Base-by-base conservation (phyloP, 2,113 vertebrate genomes). In the Rhea americana region DNA sequence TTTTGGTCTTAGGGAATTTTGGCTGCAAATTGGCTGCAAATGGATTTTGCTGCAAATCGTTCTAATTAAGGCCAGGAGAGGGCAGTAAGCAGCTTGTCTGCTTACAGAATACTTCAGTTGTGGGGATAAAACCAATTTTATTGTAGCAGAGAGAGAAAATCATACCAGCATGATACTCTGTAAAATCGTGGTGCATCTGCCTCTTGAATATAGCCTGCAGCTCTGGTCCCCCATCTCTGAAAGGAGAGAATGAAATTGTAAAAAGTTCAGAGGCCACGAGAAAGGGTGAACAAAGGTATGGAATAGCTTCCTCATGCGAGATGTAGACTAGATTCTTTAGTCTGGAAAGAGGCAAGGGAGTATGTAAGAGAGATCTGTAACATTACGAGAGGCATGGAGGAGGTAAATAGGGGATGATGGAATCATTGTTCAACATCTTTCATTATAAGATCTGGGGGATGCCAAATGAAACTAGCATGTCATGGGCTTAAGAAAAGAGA, bases 401-500 rank as follows among this genome's bases (percentile, higher is more conserved):
- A 56, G 9, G 10, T n/a, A 82, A 93, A 56, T 3, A 63, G 17
- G 28, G 32, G 89, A 51, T 39, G 56, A 75, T 21, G 56, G 77
- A 92, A 76, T 65, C 78, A 62, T 79, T 85, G 45, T 41, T 77
- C 85, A 80, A 80, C 1, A 1, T n/a, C 50, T 61, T 70, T 73
- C 59, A 11, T 45, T 80, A 3, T 12, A 26, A 80, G 22, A 70
- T 28, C 28, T 72, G 28, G 55, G 63, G 55, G 72, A n/a, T 88
- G 77, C 45, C 55, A 77, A 86, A 90, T 30, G 19, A 74, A 94
- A 66, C n/a, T 80, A 11, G 17, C 41, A 4, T 30, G 48, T 87
- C 75, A 47, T 50, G 77, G 87, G 58, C 71, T 80, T 76, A 73
- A 94, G 91, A 80, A 85, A 94, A 85, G 67, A 87, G 85, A 87